phyloP scores from a whole-genome alignment of 2,888 invertebrate species.

The Lamellibrachia satsuma region DNA sequence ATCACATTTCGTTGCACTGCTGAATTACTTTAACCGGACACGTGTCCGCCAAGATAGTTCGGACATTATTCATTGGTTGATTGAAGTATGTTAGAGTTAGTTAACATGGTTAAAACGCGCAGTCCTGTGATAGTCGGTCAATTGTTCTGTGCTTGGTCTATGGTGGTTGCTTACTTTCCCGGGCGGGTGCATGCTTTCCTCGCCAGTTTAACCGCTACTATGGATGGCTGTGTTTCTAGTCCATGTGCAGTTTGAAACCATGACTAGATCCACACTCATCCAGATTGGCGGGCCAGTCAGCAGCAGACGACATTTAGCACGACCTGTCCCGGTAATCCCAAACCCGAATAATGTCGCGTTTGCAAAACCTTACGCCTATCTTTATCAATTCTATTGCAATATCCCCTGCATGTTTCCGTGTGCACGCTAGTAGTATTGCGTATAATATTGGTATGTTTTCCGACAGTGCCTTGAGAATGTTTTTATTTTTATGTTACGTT shows the following conservation, averaged over 20 bases:
- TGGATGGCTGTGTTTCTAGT: conserved; percentile 48
- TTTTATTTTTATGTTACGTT: background rate
- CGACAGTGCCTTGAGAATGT: background rate
- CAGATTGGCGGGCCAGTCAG: conserved; percentile 29
- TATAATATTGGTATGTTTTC: background rate
- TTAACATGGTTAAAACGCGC: background rate
- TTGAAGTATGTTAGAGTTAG: background rate
- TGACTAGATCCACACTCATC: conserved; percentile 55
- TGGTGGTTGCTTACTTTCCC: background rate
- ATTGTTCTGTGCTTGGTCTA: background rate
- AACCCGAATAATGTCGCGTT: background rate
- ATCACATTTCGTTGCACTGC: background rate
- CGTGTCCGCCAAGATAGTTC: background rate
- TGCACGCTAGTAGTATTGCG: background rate
- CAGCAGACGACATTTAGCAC: conserved; percentile 6
- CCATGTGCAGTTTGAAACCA: conserved; percentile 42
- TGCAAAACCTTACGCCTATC: background rate
- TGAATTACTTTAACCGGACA: background rate
- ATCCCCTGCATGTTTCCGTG: background rate
- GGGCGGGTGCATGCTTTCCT: conserved; percentile 13
- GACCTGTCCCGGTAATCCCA: conserved; percentile 2
- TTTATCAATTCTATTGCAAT: background rate
- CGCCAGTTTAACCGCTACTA: conserved; percentile 6
- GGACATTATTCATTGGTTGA: background rate
- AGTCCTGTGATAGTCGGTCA: background rate